Evolutionary conservation across 2,888 invertebrate genomes (phyloP), one percentile per base, ranked within the genome.

Genomic region (Dusona sp.): DNA sequence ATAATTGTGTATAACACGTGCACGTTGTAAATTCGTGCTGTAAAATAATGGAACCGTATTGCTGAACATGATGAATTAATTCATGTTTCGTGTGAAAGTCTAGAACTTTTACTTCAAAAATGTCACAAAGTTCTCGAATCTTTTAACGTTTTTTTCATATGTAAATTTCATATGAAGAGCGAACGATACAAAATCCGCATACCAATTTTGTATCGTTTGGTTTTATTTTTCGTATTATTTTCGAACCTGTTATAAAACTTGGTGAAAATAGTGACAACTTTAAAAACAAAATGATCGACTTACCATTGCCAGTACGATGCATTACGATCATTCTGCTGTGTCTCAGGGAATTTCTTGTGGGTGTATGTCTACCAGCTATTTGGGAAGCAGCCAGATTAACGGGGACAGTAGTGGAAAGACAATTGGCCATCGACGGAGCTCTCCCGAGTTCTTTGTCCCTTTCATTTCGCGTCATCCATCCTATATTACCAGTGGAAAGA

Each of bases 271-370:
- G 48, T 3, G 29, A 33, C 65, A 51, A 6, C 13, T 61, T 38
- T 11, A 72, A 79, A 57, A 73, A 51, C 4, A 70, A 68, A 70
- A 19, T 19, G 29, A 64, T 72, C 42, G 54, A 91, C 93, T 93
- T 92, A 95, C 95, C 94, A 92, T 94, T 94, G 90, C 95, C 96
- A 88, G 94, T 95, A 91, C 95, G 95, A 91, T 95, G 95, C 92
- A 96, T 95, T 33, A 96, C 96, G 88, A 97, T 95, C 96, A 97
- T 96, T 88, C 97, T 95, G 92, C 96, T 96, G 92, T 97, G 97
- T 88, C 97, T 94, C 88, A 97, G 94, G 91, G 96, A 96, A 92
- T 96, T 96, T 90, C 96, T 95, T 36, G 96, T 97, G 73, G 97
- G 97, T 25, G 96, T 96, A 92, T 97, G 97, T 87, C 96, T 95